Base-by-base conservation (phyloP, 2,797 vertebrate genomes). In the Moxostoma hubbsi region DNA sequence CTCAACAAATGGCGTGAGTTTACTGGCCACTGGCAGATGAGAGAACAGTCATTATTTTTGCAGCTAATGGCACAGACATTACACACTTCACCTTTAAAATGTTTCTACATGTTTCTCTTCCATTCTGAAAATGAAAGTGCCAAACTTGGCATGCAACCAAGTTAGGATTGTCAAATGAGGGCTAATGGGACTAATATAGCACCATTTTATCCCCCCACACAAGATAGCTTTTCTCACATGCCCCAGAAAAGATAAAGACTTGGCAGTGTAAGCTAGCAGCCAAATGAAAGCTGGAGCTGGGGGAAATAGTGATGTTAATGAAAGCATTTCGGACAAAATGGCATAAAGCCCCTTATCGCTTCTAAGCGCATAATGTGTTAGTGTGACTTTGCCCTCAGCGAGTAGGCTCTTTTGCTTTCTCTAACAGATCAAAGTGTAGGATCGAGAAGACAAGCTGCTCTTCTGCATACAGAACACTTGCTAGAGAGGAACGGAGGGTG, bases 371-470 rank as follows among this genome's bases (percentile, higher is more conserved):
- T 69, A 74, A 80, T 70, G 71, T 79, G 79, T 72, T 80, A 57
- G 72, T 78, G 73, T 58, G 62, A 70, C 53, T 43, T 84, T 72
- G 76, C 75, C 72, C 73, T 77, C 75, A 81, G 77, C 68, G 45
- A 68, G 76, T 68, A 70, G n/a, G 36, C 72, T 72, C 75, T 76
- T 79, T 54, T 63, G 65, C 77, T 81, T 82, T 81, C 73, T 82
- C 69, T 73, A 61, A 24, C 70, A 75, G 75, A 86, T 85, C 78
- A 86, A 82, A 86, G 69, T 73, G 77, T 72, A 64, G 74, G 50
- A 82, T 85, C 64, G 75, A 82, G 54, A 58, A 85, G 75, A 83
- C 73, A 75, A 67, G 70, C 54, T 53, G 75, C 62, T 57, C 58
- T 50, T 13, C 67, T 75, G 76, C 80, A 78, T 86, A 66, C 54